These are phyloP conservation scores for Anneissia japonica DNA, from an alignment of 35 echinoderm and acorn worm species.

Conservation along the genomic window DNA sequence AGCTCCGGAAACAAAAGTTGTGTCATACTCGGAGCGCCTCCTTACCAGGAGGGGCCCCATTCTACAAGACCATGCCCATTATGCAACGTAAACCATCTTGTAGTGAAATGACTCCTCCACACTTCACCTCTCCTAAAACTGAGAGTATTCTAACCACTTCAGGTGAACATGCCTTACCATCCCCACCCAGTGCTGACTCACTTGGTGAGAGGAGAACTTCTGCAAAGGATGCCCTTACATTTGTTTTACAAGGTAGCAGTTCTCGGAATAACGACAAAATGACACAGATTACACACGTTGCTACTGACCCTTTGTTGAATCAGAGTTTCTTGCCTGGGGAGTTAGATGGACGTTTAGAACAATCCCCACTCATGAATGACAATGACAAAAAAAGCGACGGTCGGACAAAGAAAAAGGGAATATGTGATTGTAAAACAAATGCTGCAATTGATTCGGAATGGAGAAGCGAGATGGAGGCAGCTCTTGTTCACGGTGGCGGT, in stretches of 20 bases:
- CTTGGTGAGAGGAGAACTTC: background rate
- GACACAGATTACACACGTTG: background rate
- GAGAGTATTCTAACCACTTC: background rate
- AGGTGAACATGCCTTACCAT: background rate
- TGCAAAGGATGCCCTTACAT: background rate
- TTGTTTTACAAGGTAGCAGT: background rate
- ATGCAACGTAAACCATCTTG: background rate
- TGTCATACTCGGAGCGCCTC: background rate
- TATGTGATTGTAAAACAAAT: background rate
- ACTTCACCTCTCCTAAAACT: background rate
- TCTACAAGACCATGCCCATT: background rate
- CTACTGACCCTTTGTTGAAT: conserved; percentile 7
- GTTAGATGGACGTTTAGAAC: background rate
- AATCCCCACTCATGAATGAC: background rate
- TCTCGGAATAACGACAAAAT: background rate
- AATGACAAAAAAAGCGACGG: background rate
- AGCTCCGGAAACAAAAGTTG: background rate
- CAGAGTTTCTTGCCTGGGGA: background rate
- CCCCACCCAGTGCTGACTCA: background rate
- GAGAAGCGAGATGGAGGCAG: background rate
- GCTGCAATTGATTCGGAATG: background rate
- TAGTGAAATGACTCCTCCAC: background rate
- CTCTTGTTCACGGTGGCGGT: background rate
- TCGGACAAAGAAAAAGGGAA: background rate
- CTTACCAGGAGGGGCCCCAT: background rate